phyloP scores from a whole-genome alignment of 2,888 invertebrate genomes.

The Mythimna loreyi region DNA sequence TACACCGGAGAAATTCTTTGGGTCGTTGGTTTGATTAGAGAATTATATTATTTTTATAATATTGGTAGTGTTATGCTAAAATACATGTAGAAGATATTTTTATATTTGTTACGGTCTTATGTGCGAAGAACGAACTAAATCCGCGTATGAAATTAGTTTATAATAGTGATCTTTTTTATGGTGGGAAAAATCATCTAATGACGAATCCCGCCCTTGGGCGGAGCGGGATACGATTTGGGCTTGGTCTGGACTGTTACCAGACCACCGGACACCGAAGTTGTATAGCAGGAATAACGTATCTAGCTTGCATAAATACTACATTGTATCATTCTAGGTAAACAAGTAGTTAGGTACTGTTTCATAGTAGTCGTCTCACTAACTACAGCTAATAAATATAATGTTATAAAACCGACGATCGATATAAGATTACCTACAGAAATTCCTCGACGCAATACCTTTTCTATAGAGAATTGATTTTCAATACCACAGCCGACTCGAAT shows the following conservation, averaged over 20 bases:
- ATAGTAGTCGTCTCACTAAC: conserved; percentile 4
- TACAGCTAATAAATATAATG: conserved; percentile 8
- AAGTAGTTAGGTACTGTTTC: background rate
- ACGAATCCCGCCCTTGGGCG: too few relatives aligned
- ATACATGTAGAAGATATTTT: too few relatives aligned
- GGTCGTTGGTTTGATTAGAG: conserved; percentile 23
- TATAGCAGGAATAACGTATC: conserved; percentile 10
- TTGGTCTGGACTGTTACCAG: too few relatives aligned
- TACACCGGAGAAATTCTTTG: conserved; percentile 21
- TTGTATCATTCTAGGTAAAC: background rate
- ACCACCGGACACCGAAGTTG: too few relatives aligned
- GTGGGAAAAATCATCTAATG: too few relatives aligned
- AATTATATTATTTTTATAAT: too few relatives aligned
- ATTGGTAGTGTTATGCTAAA: too few relatives aligned
- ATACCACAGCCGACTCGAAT: conserved; percentile 37
- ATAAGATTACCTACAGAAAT: conserved; percentile 28
- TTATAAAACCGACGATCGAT: conserved; percentile 30
- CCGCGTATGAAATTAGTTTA: too few relatives aligned
- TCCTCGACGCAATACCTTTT: conserved; percentile 40
- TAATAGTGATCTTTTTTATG: too few relatives aligned
- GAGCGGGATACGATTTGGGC: too few relatives aligned
- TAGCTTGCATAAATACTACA: background rate
- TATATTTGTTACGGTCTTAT: too few relatives aligned
- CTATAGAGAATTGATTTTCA: conserved; percentile 48
- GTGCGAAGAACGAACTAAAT: too few relatives aligned